Conservation (phyloP, 2,888 invertebrate genomes). For the Dryobota labecula region DNA sequence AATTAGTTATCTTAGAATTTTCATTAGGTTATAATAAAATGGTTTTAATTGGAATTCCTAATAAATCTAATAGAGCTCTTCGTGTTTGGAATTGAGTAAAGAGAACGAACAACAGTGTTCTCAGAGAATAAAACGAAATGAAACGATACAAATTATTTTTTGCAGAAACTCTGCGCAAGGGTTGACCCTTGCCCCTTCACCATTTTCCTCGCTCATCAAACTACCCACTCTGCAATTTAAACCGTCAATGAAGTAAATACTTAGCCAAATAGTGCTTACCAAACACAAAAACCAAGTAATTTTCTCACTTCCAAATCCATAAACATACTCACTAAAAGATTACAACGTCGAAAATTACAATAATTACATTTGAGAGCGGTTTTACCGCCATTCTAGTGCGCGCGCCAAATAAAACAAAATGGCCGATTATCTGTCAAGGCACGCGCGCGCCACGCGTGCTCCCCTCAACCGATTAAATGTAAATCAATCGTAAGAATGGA, state of each 20-base stretch:
- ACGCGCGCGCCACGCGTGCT: conserved; percentile 84
- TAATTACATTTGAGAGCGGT: conserved; percentile 76
- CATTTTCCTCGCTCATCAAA: neutral
- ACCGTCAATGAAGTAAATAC: neutral
- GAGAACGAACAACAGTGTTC: neutral
- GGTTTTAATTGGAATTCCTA: neutral
- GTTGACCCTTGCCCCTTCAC: neutral
- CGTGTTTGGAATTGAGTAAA: neutral
- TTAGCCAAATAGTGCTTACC: conserved; percentile 4
- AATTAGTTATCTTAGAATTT: neutral
- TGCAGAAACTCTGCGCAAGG: neutral
- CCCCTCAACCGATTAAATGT: conserved; percentile 80
- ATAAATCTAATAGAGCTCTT: neutral
- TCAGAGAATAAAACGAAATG: neutral
- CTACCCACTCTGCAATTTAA: conserved; percentile 6
- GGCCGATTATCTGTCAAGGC: conserved; percentile 79
- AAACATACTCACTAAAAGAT: conserved; percentile 60
- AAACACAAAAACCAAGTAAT: conserved; percentile 63
- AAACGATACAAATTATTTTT: neutral
- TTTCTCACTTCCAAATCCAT: conserved; percentile 67
- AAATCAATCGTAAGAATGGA: conserved; percentile 80
- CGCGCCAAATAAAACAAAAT: conserved; percentile 71
- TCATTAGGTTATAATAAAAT: neutral
- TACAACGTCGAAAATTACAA: conserved; percentile 76
- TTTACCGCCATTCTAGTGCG: conserved; percentile 59